phyloP scores from a whole-genome alignment of 2,888 invertebrate genomes.

The Harpagoxenus sublaevis region DNA sequence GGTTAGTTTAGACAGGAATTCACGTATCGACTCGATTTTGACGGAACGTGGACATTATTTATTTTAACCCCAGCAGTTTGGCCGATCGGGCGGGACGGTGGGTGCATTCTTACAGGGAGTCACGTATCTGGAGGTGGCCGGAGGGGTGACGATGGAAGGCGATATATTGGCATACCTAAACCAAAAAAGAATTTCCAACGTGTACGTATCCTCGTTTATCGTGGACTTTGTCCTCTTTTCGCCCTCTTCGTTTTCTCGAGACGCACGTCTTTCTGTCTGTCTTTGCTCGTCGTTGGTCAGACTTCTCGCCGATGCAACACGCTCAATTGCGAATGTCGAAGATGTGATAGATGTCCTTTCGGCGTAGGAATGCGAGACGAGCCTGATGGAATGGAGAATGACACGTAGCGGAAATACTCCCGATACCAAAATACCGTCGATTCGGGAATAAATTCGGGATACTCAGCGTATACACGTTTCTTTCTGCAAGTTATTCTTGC shows the following conservation, averaged over 20 bases:
- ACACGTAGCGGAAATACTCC: slow-evolving; percentile 55
- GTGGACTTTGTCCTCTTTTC: slow-evolving; percentile 65
- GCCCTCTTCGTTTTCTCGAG: slow-evolving; percentile 52
- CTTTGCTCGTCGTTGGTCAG: slow-evolving; percentile 77
- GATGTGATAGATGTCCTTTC: slow-evolving; percentile 84
- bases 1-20: slow-evolving; percentile 46
- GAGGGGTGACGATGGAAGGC: slow-evolving; percentile 79
- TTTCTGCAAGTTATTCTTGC: background rate
- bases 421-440: slow-evolving; percentile 38
- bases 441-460: slow-evolving; percentile 55
- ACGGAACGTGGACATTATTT: slow-evolving; percentile 80
- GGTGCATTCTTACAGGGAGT: slow-evolving; percentile 84
- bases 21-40: slow-evolving; percentile 70
- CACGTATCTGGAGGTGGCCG: slow-evolving; percentile 81
- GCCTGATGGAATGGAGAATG: slow-evolving; percentile 71
- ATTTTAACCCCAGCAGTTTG: slow-evolving; percentile 76
- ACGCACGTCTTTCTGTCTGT: slow-evolving; percentile 74
- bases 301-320: slow-evolving; percentile 71
- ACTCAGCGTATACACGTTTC: slow-evolving; percentile 25
- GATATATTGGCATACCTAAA: slow-evolving; percentile 86
- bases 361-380: slow-evolving; percentile 81
- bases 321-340: slow-evolving; percentile 83
- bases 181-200: slow-evolving; percentile 85
- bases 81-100: slow-evolving; percentile 26
- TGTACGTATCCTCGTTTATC: slow-evolving; percentile 68